Base-by-base conservation (phyloP, 2,888 invertebrate species). In the Leptinotarsa juncta region DNA sequence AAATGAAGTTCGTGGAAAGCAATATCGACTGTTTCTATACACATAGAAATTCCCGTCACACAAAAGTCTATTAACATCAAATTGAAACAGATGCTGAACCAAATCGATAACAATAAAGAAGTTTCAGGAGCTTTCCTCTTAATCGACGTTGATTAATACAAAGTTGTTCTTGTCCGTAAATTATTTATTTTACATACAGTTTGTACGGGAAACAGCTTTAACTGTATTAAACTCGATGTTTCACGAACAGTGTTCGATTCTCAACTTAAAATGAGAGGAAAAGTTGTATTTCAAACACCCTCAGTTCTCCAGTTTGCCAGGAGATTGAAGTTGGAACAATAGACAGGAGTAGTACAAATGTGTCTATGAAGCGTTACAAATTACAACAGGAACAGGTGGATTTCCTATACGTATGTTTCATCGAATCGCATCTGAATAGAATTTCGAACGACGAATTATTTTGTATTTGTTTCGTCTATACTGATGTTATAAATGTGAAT, bases 101-200 rank as follows among this genome's bases (percentile, higher is more conserved):
- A 74, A 79, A 79, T 79, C 77, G 79, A 78, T 78, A 76, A 77
- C 77, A 79, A 79, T 77, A 76, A 78, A 26, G 42, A 18, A 78
- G 77, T 78, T 78, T 75, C 72, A 73, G 73, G 73, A 67, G 75
- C 74, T 73, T 73, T 67, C 49, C 69, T 72, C 73, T 32, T 79
- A 79, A 79, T 79, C 75, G 79, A 77, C 79, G 73, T 75, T 77
- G 79, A 78, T 78, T 74, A 72, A 76, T 78, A 78, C 73, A 71
- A 73, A 76, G 76, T 77, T 70, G 60, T 70, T 70, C 20, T 57
- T 20, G 51, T 60, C 67, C 18, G 51, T 67, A 32, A 67, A 67
- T 67, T 51, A 67, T 67, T 67, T 50, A 66, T 66, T 32, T 18
- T 32, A 50, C 66, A 16, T 18, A 7, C 12, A 48, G 20, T 57